Evolutionary conservation across 2,888 invertebrate genomes (phyloP).

Genomic region (Ormia ochracea): DNA sequence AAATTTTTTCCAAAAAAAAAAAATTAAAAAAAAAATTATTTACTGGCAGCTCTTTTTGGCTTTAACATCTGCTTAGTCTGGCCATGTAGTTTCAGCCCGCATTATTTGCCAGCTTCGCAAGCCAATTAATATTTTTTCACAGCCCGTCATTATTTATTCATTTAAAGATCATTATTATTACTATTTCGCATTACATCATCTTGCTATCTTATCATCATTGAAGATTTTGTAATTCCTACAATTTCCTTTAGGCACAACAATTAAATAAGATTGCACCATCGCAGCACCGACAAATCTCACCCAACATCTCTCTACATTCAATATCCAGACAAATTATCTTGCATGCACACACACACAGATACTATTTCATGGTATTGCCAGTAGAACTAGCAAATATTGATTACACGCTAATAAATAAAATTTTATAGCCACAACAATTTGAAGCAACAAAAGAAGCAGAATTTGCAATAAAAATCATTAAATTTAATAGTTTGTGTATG

Average conservation of each 20-base stretch:
- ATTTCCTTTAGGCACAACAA: conserved; percentile 9
- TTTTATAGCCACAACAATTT: neutral
- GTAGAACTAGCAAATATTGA: conserved; percentile 29
- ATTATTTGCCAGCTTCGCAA: neutral
- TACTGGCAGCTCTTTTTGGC: no score
- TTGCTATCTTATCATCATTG: conserved; percentile 25
- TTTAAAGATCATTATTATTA: conserved; percentile 30
- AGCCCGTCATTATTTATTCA: conserved; percentile 16
- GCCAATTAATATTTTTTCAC: neutral
- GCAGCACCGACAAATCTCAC: neutral
- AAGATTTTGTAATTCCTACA: conserved; percentile 32
- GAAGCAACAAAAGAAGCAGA: neutral
- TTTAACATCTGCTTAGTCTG: no score
- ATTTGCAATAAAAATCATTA: conserved; percentile 9
- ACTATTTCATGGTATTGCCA: neutral
- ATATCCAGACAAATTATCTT: conserved; percentile 6
- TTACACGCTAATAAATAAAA: conserved; percentile 19
- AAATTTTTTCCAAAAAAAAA: no score
- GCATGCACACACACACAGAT: no score
- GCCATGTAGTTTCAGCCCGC: no score
- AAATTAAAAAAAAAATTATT: no score
- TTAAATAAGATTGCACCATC: conserved; percentile 30
- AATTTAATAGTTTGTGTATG: conserved; percentile 38
- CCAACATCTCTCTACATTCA: conserved; percentile 2
- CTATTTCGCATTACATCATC: conserved; percentile 3